These are phyloP conservation scores for Bombyx mandarina DNA, from an alignment of 1,140 invertebrate genomes.

Conservation along the genomic window DNA sequence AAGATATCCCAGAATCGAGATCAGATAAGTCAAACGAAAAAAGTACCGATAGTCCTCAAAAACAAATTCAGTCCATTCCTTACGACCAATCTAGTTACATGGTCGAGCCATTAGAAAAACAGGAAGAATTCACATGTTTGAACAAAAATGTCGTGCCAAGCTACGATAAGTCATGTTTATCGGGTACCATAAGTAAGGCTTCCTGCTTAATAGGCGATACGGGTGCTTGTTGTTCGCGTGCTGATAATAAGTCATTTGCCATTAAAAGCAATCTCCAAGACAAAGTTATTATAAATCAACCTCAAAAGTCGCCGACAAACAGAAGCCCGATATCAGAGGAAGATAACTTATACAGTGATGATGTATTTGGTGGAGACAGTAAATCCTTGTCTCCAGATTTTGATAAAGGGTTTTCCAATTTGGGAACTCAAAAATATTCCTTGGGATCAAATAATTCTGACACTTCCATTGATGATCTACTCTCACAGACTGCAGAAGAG, in stretches of 20 bases:
- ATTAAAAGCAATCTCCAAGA: slow-evolving; percentile 53
- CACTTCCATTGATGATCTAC: slow-evolving; percentile 73
- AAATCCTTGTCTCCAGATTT: slow-evolving; percentile 73
- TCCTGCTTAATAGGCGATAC: slow-evolving; percentile 67
- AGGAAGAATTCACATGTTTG: slow-evolving; percentile 52
- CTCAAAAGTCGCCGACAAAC: slow-evolving; percentile 72
- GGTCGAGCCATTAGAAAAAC: slow-evolving; percentile 62
- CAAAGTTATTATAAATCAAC: slow-evolving; percentile 73
- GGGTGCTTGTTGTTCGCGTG: slow-evolving; percentile 60
- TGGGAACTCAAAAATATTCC: slow-evolving; percentile 70
- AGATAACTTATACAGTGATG: slow-evolving; percentile 74
- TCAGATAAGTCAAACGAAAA: slow-evolving; percentile 41
- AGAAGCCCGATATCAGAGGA: slow-evolving; percentile 76
- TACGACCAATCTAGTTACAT: slow-evolving; percentile 68
- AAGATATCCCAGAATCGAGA: slow-evolving; percentile 58
- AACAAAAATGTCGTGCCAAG: slow-evolving; percentile 58
- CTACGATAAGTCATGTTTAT: slow-evolving; percentile 71
- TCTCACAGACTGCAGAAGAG: slow-evolving; percentile 66
- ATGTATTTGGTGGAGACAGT: slow-evolving; percentile 75
- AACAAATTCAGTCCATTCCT: slow-evolving; percentile 51
- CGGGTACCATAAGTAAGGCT: slow-evolving; percentile 71
- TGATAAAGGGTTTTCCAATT: slow-evolving; percentile 60
- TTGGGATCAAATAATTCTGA: slow-evolving; percentile 76
- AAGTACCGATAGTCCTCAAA: slow-evolving; percentile 23
- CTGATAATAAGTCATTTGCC: slow-evolving; percentile 54